Conservation (phyloP, 2,797 vertebrate species). For the Setipinna tenuifilis region DNA sequence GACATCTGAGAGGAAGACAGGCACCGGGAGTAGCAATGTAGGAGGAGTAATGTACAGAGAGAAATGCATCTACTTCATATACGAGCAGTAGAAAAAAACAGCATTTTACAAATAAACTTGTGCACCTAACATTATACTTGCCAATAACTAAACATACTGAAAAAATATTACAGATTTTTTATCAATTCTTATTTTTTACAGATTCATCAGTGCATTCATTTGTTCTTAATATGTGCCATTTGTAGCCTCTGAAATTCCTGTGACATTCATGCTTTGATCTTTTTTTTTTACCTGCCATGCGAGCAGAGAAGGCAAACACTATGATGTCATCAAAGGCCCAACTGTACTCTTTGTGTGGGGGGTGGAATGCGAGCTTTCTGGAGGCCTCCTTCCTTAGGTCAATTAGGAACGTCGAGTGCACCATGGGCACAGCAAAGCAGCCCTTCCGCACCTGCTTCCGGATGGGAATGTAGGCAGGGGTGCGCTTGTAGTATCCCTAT, state of each 20-base stretch:
- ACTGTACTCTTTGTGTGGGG: constrained; percentile 85
- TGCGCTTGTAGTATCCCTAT: constrained; percentile 92
- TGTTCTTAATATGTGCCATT: background rate
- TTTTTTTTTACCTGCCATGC: constrained; percentile 79
- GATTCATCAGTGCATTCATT: background rate
- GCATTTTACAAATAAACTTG: too few relatives aligned
- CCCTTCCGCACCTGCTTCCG: constrained; percentile 83
- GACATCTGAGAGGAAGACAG: constrained; percentile 74
- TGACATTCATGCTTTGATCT: background rate
- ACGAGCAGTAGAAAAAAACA: too few relatives aligned
- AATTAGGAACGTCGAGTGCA: constrained; percentile 91
- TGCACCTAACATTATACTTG: too few relatives aligned
- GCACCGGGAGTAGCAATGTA: background rate
- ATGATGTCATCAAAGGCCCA: constrained; percentile 96
- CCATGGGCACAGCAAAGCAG: constrained; percentile 93
- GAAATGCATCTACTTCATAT: background rate
- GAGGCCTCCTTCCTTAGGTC: constrained; percentile 87
- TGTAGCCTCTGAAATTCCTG: background rate
- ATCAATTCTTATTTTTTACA: background rate
- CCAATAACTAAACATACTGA: too few relatives aligned
- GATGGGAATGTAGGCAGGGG: constrained; percentile 89
- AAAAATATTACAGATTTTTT: too few relatives aligned
- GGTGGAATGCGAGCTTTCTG: constrained; percentile 83
- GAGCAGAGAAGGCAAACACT: constrained; percentile 89
- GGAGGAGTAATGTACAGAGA: background rate